These are phyloP conservation scores for Gymnoscopelus braueri DNA, from an alignment of 2,797 vertebrate genomes.

Conservation along the genomic window DNA sequence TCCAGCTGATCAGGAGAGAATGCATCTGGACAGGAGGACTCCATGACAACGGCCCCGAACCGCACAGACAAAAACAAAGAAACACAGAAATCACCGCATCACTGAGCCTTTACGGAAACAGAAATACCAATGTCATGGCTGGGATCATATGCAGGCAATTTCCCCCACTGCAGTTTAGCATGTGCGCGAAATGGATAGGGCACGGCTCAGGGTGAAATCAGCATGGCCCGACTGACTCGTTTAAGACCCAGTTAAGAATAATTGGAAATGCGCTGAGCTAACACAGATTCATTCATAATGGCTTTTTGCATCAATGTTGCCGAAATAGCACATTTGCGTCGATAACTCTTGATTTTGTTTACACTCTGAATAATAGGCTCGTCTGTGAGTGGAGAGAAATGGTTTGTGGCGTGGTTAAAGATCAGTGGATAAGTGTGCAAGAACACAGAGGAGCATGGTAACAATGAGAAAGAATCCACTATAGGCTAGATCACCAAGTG, in stretches of 20 bases:
- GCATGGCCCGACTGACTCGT: not conserved
- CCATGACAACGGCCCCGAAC: constrained; percentile 48
- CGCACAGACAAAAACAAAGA: constrained; percentile 20
- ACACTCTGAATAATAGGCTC: constrained; percentile 11
- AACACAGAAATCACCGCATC: constrained; percentile 26
- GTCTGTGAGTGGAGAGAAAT: not conserved
- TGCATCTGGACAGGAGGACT: constrained; percentile 29
- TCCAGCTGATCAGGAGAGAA: constrained; percentile 60
- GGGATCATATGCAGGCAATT: constrained; percentile 37
- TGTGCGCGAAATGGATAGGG: constrained; percentile 10
- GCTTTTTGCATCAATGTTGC: not conserved
- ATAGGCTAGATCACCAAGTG: not conserved
- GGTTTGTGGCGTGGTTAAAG: not conserved
- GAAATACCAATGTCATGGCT: constrained; percentile 33
- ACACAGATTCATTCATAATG: not conserved
- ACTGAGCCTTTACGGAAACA: constrained; percentile 13
- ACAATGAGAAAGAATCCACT: not conserved
- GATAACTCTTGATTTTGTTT: constrained; percentile 25
- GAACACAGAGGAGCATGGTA: not conserved
- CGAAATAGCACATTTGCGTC: not conserved
- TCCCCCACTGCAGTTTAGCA: constrained; percentile 22
- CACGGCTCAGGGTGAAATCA: not conserved
- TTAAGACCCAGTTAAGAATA: not conserved
- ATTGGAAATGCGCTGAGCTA: not conserved
- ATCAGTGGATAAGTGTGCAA: not conserved